A percentile compares a stretch with the other conserved stretches of the same genome.
Conservation (phyloP, 2,113 vertebrate genomes). For the Ctenomys sociabilis region DNA sequence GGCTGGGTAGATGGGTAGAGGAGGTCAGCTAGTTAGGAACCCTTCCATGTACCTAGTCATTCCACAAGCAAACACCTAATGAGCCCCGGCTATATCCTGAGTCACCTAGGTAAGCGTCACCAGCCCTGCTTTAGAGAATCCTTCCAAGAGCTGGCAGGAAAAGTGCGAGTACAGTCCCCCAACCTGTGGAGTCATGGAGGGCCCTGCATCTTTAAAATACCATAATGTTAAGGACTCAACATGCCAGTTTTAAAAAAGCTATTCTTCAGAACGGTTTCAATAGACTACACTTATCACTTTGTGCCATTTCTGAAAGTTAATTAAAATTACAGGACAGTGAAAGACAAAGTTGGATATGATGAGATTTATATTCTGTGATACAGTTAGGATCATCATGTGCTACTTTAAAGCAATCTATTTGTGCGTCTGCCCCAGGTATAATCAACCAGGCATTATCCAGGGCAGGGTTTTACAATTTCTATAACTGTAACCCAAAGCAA, state of each 20-base stretch:
- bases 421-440: not conserved
- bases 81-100: not conserved
- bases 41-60: not conserved
- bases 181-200: not conserved
- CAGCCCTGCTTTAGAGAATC: not conserved
- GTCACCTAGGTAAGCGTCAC: not conserved
- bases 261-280: not conserved
- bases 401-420: not conserved
- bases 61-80: not conserved
- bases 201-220: not conserved
- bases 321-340: not conserved
- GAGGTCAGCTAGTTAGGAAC: too few relatives aligned
- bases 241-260: not conserved
- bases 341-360: not conserved
- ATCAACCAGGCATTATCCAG: not conserved
- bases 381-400: not conserved
- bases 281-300: not conserved
- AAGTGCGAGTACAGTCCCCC: not conserved
- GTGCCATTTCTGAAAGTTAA: slow-evolving; percentile 5
- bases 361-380: not conserved
- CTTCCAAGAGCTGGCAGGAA: not conserved
- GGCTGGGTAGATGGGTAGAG: too few relatives aligned
- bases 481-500: not conserved
- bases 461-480: not conserved
- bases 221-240: not conserved